Conservation (phyloP, 2,888 invertebrate species). For the Plagodis dolabraria region DNA sequence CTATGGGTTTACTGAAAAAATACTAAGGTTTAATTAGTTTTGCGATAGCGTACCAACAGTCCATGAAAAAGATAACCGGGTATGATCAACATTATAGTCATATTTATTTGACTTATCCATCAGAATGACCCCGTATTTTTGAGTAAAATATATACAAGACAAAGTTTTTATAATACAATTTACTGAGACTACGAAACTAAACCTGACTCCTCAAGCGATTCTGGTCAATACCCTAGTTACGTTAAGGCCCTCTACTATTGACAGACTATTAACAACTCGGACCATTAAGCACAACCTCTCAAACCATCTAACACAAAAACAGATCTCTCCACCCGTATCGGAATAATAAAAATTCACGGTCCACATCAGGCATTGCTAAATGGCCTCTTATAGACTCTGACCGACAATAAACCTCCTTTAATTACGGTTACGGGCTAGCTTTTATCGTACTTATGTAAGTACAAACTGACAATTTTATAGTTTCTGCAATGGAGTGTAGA, state of each 20-base stretch:
- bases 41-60: no score
- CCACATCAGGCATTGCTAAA: constrained; percentile 47
- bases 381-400: constrained; percentile 56
- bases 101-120: no score
- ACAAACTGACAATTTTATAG: constrained; percentile 21
- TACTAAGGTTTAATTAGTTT: no score
- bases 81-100: no score
- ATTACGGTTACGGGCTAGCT: constrained; percentile 71
- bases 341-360: constrained; percentile 39
- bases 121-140: no score
- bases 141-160: no score
- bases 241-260: not conserved
- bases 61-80: no score
- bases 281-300: constrained; percentile 41
- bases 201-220: no score
- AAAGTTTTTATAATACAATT: no score
- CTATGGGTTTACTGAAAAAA: no score
- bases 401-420: constrained; percentile 72
- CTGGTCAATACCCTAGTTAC: no score
- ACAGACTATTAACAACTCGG: constrained; percentile 40
- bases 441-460: constrained; percentile 71
- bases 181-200: no score
- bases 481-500: constrained; percentile 6
- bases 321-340: constrained; percentile 18
- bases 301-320: constrained; percentile 34